Conservation (phyloP, 2,113 vertebrate species). For the Tamias sibiricus region DNA sequence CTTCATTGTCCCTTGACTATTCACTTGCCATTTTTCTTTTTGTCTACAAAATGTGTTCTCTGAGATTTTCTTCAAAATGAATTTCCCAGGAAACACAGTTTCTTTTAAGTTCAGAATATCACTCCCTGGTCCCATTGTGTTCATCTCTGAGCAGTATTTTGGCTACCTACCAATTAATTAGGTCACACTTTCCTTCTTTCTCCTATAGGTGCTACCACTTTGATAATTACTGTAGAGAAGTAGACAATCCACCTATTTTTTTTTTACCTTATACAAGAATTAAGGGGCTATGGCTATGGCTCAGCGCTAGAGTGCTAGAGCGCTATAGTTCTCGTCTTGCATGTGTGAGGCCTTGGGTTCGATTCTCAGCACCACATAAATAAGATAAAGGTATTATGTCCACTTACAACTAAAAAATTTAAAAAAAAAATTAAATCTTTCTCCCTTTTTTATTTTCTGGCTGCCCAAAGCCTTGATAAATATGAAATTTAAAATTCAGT, state of each 20-base stretch:
- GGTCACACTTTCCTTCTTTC: neutral
- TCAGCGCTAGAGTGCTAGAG: too few species aligned
- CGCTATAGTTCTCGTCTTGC: too few species aligned
- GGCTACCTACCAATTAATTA: neutral
- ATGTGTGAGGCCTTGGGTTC: too few species aligned
- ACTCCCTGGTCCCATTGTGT: neutral
- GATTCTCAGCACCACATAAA: too few species aligned
- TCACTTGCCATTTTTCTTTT: slow-evolving; percentile 4
- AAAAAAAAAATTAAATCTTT: too few species aligned
- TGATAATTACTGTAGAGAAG: neutral
- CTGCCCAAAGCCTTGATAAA: neutral
- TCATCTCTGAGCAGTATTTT: neutral
- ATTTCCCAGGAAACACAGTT: neutral
- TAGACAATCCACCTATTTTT: neutral
- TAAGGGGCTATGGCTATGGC: too few species aligned
- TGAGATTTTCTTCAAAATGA: slow-evolving; percentile 36
- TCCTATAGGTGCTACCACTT: neutral
- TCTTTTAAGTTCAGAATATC: neutral
- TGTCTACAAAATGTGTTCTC: neutral
- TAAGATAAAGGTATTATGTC: too few species aligned
- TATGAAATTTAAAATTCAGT: neutral
- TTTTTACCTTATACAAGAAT: neutral
- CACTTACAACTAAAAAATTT: too few species aligned
- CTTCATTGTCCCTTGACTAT: neutral
- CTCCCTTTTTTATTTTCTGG: neutral